Conservation (phyloP, 92 coral and sea anemone genomes). For the Desmophyllum pertusum region DNA sequence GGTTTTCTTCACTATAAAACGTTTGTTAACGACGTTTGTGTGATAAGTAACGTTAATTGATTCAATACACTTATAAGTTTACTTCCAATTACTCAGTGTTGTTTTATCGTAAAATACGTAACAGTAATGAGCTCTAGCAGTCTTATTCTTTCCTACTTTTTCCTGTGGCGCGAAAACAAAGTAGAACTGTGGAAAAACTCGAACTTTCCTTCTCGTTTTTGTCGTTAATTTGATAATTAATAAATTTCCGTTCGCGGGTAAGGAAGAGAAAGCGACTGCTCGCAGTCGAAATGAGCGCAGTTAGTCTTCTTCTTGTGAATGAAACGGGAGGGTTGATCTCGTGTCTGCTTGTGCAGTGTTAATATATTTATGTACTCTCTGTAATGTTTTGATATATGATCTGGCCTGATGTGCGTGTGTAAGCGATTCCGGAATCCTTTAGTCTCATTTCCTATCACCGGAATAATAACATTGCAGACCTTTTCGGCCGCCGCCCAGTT, state of each 20-base stretch:
- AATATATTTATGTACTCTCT: neutral
- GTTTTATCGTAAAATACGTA: neutral
- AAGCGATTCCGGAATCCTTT: conserved; percentile 1
- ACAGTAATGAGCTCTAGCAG: neutral
- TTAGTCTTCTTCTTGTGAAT: neutral
- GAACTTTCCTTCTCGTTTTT: neutral
- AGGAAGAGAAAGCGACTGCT: neutral
- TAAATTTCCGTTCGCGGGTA: neutral
- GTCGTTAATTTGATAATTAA: neutral
- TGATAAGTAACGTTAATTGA: conserved; percentile 10
- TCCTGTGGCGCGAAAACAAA: neutral
- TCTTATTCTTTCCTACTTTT: neutral
- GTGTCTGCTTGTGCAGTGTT: neutral
- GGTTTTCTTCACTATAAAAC: neutral
- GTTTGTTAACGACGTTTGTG: neutral
- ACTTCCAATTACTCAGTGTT: neutral
- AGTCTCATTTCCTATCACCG: neutral
- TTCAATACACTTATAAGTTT: neutral
- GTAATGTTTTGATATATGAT: conserved; percentile 27
- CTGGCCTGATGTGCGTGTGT: neutral
- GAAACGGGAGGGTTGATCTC: neutral
- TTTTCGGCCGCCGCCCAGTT: neutral
- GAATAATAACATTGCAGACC: conserved; percentile 8
- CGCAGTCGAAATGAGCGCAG: neutral
- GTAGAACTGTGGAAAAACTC: neutral